phyloP scores from a whole-genome alignment of 2,113 vertebrate genomes.

The Nymphicus hollandicus region DNA sequence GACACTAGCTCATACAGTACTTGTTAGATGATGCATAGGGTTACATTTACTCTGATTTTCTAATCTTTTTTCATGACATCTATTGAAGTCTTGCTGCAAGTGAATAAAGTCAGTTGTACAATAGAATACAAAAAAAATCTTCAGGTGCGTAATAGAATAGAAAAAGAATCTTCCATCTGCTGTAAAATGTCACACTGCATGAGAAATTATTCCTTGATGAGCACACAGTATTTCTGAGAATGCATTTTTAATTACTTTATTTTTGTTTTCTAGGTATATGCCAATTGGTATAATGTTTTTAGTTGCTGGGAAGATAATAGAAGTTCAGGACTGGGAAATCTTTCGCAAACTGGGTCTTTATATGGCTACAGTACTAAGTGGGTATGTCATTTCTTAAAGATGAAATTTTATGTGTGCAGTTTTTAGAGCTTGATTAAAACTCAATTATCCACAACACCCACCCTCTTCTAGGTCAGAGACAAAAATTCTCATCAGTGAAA shows the following conservation, averaged over 20 bases:
- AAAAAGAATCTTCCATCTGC: background rate
- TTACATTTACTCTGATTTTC: background rate
- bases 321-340: conserved; percentile 98
- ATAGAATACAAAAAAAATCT: background rate
- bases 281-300: conserved; percentile 94
- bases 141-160: background rate
- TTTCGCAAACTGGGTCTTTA: conserved; percentile 96
- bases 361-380: conserved; percentile 95
- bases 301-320: conserved; percentile 95
- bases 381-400: conserved; percentile 77
- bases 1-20: background rate
- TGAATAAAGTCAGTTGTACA: background rate
- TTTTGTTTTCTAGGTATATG: conserved; percentile 88
- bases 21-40: background rate
- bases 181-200: background rate
- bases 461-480: background rate
- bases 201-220: background rate
- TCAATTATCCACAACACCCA: background rate
- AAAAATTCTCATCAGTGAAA: background rate
- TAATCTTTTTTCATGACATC: background rate
- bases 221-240: background rate
- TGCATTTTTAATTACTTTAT: background rate
- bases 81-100: background rate
- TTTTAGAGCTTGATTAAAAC: background rate
- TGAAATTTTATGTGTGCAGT: background rate